Percentiles rank a stretch among this genome's conserved stretches.
Conservation (phyloP, 53 echinoderm and acorn worm genomes). For the Zoroaster sp. region DNA sequence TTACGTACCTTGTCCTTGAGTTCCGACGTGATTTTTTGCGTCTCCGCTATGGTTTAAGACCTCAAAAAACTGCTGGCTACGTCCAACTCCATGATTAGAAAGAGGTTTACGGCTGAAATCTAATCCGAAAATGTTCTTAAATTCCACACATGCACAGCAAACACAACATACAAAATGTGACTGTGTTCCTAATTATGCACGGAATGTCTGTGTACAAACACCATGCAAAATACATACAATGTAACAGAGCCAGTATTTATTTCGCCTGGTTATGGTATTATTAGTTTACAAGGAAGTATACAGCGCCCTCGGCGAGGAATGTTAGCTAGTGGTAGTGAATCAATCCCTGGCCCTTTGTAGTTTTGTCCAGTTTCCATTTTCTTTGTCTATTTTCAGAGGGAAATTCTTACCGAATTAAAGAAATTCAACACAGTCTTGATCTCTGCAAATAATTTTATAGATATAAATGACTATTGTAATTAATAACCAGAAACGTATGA, state of each 20-base stretch:
- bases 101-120: not conserved
- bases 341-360: not conserved
- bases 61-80: not conserved
- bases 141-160: not conserved
- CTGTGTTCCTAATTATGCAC: constrained; percentile 28
- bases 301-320: constrained; percentile 54
- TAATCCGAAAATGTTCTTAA: not conserved
- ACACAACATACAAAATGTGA: not conserved
- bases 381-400: not conserved
- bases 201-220: not conserved
- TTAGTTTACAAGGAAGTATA: constrained; percentile 47
- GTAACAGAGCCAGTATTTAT: no score
- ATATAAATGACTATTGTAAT: no score
- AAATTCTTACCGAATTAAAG: not conserved
- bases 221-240: no score
- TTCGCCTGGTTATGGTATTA: no score
- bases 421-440: no score
- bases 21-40: not conserved
- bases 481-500: no score
- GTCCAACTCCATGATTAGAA: not conserved
- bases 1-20: not conserved
- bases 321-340: constrained; percentile 27
- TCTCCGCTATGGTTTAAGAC: not conserved
- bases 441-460: no score
- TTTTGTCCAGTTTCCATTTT: not conserved